Evolutionary conservation across 2,888 invertebrate species (phyloP).

Genomic region (Caenorhabditis doughertyi): DNA sequence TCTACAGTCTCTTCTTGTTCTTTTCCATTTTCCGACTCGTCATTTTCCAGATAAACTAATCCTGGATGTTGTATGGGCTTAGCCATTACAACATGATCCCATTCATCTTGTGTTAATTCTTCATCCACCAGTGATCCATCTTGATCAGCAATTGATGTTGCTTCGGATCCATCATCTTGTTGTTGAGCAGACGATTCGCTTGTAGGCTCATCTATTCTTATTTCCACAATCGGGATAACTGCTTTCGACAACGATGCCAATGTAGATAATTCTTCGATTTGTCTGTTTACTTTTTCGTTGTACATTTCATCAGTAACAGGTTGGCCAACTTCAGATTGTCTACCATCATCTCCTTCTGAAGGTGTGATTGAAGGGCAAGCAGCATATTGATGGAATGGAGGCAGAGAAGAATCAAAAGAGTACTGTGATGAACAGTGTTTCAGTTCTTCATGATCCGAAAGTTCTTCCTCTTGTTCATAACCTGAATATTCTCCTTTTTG

Average conservation of each 20-base stretch:
- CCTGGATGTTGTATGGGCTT: constrained; percentile 45
- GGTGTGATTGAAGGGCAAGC: constrained; percentile 50
- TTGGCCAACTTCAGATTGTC: constrained; percentile 16
- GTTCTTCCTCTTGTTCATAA: constrained; percentile 9
- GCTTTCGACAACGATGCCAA: constrained; percentile 2
- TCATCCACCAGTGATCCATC: constrained; percentile 45
- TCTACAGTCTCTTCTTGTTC: constrained; percentile 16
- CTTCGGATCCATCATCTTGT: constrained; percentile 37
- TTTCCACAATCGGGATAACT: constrained; percentile 33
- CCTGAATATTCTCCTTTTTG: background rate
- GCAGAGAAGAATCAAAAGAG: constrained; percentile 42
- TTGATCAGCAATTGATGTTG: constrained; percentile 54
- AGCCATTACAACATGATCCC: constrained; percentile 66
- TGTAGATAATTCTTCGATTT: background rate
- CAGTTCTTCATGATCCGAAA: constrained; percentile 24
- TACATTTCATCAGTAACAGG: constrained; percentile 1
- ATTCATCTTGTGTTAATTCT: constrained; percentile 72
- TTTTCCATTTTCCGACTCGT: background rate
- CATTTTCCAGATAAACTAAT: background rate
- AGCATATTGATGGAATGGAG: constrained; percentile 51
- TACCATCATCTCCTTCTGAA: constrained; percentile 45
- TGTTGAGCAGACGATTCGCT: constrained; percentile 34
- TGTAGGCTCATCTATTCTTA: constrained; percentile 41
- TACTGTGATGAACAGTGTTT: constrained; percentile 34
- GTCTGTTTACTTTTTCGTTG: constrained; percentile 4